Evolutionary conservation across 2,888 invertebrate species (phyloP).

Genomic region (Caenorhabditis sp.): DNA sequence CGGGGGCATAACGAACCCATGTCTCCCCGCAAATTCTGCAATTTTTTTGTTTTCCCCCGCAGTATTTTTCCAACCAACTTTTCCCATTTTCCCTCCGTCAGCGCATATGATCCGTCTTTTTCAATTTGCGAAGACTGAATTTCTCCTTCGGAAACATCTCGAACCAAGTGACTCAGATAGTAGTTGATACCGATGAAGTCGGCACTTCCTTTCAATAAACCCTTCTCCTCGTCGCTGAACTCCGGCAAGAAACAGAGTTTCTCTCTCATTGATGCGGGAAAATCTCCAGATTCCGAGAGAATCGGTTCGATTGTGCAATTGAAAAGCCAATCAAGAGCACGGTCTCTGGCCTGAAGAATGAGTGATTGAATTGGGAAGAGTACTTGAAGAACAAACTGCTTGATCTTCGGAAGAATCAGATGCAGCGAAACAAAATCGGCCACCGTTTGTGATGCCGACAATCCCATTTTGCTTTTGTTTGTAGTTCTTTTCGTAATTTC

Average conservation of each 20-base stretch:
- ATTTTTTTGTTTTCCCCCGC: neutral
- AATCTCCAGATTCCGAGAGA: conserved; percentile 60
- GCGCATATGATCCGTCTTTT: conserved; percentile 40
- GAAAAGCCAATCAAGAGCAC: conserved; percentile 62
- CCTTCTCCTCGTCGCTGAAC: conserved; percentile 68
- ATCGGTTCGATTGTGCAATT: conserved; percentile 67
- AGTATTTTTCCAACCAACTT: conserved; percentile 39
- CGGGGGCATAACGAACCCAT: conserved; percentile 84
- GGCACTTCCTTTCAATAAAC: conserved; percentile 84
- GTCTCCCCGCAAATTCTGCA: conserved; percentile 70
- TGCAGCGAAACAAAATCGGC: conserved; percentile 44
- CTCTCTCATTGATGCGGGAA: conserved; percentile 62
- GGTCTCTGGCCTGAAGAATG: conserved; percentile 32
- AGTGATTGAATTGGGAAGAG: neutral
- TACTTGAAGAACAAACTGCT: neutral
- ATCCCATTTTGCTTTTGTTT: conserved; percentile 71
- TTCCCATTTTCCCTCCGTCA: conserved; percentile 62
- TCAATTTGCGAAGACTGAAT: conserved; percentile 33
- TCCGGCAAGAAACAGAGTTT: conserved; percentile 57
- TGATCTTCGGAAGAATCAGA: conserved; percentile 37
- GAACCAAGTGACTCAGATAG: conserved; percentile 85
- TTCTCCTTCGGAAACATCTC: conserved; percentile 12
- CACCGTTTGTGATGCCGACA: conserved; percentile 58
- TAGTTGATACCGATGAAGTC: conserved; percentile 90
- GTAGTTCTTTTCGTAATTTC: conserved; percentile 87